A percentile compares a stretch with the other conserved stretches of the same genome.
Conservation (phyloP, 2,888 invertebrate genomes). For the Mesopsocus fuscifrons region DNA sequence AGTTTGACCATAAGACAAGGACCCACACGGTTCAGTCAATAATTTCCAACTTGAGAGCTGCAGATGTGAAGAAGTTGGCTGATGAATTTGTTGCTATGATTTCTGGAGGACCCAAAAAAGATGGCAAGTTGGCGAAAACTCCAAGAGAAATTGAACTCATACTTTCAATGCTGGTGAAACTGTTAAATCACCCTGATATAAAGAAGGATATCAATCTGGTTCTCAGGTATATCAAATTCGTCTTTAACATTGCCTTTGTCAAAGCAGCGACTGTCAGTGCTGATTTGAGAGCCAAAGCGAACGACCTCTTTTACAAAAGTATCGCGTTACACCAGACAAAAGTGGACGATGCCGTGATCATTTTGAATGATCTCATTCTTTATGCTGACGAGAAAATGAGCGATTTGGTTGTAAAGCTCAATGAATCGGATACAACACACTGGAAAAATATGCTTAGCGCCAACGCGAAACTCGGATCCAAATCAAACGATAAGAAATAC, state of each 20-base stretch:
- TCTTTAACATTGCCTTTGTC: neutral
- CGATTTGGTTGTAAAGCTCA: conserved; percentile 28
- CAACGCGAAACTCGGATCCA: conserved; percentile 31
- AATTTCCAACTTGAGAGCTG: conserved; percentile 35
- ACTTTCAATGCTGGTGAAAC: conserved; percentile 25
- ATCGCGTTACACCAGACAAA: conserved; percentile 46
- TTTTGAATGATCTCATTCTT: conserved; percentile 36
- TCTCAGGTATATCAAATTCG: neutral
- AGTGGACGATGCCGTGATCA: conserved; percentile 36
- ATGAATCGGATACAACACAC: conserved; percentile 24
- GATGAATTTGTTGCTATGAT: conserved; percentile 41
- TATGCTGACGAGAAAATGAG: conserved; percentile 36
- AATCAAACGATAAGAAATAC: conserved; percentile 13
- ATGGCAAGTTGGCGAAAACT: conserved; percentile 40
- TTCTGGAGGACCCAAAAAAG: conserved; percentile 33
- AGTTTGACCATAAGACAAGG: conserved; percentile 51
- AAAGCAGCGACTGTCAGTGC: neutral
- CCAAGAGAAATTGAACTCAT: neutral
- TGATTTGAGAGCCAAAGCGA: conserved; percentile 18
- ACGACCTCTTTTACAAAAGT: conserved; percentile 47
- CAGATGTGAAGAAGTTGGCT: conserved; percentile 42
- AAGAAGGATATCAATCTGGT: conserved; percentile 16
- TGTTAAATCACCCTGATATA: conserved; percentile 25
- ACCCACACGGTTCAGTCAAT: conserved; percentile 42
- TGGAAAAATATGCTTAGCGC: conserved; percentile 42